Conservation (phyloP, 2,797 vertebrate genomes). For the Lepilemur septentrionalis region DNA sequence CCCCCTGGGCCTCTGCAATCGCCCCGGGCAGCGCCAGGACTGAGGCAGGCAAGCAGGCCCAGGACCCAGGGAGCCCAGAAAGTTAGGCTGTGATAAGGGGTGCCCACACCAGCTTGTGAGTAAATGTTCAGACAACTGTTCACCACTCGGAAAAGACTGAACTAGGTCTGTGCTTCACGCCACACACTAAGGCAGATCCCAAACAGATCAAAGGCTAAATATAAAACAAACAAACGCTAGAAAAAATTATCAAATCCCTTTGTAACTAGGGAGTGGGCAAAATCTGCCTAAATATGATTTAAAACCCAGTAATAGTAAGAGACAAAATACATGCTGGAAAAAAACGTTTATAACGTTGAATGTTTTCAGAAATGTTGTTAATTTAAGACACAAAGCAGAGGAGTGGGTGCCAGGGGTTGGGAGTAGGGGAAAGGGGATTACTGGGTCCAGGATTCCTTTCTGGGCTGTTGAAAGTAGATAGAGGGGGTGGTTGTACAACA, state of each 20-base stretch:
- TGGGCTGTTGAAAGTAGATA: accelerated
- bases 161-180: accelerated
- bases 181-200: background rate
- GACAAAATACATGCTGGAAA: background rate
- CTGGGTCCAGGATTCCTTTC: accelerated
- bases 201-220: background rate
- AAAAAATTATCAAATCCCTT: background rate
- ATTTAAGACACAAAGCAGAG: background rate
- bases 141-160: accelerated
- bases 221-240: too few species aligned
- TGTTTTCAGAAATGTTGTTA: background rate
- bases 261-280: background rate
- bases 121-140: accelerated
- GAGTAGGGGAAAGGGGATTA: too few species aligned
- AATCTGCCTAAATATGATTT: background rate
- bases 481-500: accelerated
- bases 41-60: accelerated
- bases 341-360: background rate
- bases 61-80: background rate
- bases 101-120: accelerated
- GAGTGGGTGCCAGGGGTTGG: background rate
- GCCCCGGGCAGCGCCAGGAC: accelerated
- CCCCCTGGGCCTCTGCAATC: accelerated
- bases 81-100: accelerated
- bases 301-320: background rate